Evolutionary conservation across 2,797 vertebrate genomes (phyloP), one percentile per base, ranked within the genome.

Genomic region (Lepilemur ruficaudatus): DNA sequence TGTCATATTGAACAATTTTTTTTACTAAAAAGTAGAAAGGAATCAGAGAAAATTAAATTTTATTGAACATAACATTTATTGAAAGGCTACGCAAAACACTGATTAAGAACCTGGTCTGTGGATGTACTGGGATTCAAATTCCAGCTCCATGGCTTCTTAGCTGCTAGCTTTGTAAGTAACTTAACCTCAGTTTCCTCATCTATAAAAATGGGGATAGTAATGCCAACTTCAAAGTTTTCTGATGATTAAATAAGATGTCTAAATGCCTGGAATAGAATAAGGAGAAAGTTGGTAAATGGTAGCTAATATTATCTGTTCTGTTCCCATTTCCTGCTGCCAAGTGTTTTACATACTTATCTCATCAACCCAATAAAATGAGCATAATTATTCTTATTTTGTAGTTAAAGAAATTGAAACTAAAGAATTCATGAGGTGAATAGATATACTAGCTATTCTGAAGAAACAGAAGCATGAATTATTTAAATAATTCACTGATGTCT

Each of bases 11-110:
- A 41, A 32, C 25, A 72, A 30, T 52, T 43, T 84, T 38, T 38
- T 85, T 89, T n/a, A n/a, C 14, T 76, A 30, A 78, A 72, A 75
- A 86, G n/a, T 50, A 89, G 52, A 92, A 94, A 86, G 28, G n/a
- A 89, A 86, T 17, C 35, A 50, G 73, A 82, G 18, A 43, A 38
- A 79, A 90, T 67, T 73, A 75, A 41, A 75, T 80, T 95, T 82
- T 82, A 79, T 32, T 82, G 25, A 65, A 22, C 81, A 35, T 1
- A 61, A 41, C 38, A 52, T 43, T 72, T 76, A 85, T 7, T 30
- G 30, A 65, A 38, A 93, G 50, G 52, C 57, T 61, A 15, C 50
- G 46, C 18, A 82, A 75, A 65, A 57, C 12, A 82, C 13, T 85
- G 78, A 92, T 75, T 67, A 83, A 63, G 22, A 70, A 84, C 11